Evolutionary conservation across 2,797 vertebrate species (phyloP).

Genomic region (Chelmon rostratus): DNA sequence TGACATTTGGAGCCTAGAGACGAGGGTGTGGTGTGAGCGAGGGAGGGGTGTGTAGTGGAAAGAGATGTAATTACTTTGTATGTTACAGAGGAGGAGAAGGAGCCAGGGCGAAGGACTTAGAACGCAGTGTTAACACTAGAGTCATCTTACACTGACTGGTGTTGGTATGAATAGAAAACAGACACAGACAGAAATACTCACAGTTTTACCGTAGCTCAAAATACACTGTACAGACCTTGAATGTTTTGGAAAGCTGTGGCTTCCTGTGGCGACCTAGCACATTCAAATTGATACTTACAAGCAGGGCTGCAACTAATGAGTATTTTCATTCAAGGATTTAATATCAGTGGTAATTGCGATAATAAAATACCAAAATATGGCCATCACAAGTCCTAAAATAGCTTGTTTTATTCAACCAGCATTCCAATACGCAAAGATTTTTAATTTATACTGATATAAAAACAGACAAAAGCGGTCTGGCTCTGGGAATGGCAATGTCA

Average conservation of each 20-base stretch:
- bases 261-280: background rate
- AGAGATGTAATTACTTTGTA: constrained; percentile 72
- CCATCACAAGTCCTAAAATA: background rate
- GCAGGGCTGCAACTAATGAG: background rate
- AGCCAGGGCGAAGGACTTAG: constrained; percentile 33
- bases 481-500: too few relatives aligned
- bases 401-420: background rate
- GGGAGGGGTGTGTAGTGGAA: constrained; percentile 53
- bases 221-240: constrained; percentile 10
- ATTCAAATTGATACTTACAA: constrained; percentile 3
- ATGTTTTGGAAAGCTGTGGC: constrained; percentile 7
- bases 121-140: constrained; percentile 38
- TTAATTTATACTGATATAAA: background rate
- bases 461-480: background rate
- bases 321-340: background rate
- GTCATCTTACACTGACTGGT: constrained; percentile 33
- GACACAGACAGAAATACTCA: constrained; percentile 22
- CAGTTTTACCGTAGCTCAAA: constrained; percentile 30
- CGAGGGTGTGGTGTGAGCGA: constrained; percentile 52
- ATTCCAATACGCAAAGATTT: background rate
- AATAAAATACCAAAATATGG: background rate
- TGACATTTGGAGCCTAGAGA: constrained; percentile 75
- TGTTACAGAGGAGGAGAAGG: constrained; percentile 52
- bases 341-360: background rate
- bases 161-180: constrained; percentile 22